Conservation (phyloP, 2,888 invertebrate genomes). For the Chydorus sphaericus region DNA sequence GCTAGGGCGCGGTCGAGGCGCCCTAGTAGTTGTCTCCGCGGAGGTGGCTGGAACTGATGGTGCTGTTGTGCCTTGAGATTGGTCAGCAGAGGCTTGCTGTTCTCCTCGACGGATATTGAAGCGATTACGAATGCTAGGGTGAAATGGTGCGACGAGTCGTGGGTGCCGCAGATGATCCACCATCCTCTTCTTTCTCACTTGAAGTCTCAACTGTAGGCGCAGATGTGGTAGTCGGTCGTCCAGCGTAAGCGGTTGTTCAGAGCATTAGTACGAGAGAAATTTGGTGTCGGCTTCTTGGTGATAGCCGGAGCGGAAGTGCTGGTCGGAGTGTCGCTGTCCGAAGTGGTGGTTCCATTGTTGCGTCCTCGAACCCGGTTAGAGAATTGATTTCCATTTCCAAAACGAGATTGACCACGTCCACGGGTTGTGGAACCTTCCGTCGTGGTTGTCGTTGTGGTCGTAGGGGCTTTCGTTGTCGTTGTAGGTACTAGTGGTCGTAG, state of each 20-base stretch:
- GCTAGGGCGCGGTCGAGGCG: background rate
- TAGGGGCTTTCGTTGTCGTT: background rate
- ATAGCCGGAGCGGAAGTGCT: background rate
- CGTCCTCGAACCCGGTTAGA: background rate
- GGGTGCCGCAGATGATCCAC: no score
- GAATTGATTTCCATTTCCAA: no score
- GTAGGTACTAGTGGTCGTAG: background rate
- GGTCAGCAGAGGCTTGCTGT: background rate
- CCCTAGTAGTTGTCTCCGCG: background rate
- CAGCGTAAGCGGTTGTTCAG: no score
- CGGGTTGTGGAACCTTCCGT: background rate
- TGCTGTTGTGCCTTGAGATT: background rate
- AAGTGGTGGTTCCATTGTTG: background rate
- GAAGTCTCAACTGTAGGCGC: no score
- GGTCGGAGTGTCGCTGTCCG: background rate
- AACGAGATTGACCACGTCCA: background rate
- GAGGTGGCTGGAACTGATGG: background rate
- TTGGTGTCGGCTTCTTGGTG: background rate
- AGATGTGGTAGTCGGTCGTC: no score
- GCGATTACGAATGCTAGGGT: background rate
- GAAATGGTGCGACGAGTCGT: no score
- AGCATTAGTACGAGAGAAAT: no score
- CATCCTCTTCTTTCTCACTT: no score
- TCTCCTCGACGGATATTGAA: conserved; percentile 1
- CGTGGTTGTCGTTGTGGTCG: background rate